phyloP scores from a whole-genome alignment of 2,888 invertebrate species.

The Agrotis segetum region DNA sequence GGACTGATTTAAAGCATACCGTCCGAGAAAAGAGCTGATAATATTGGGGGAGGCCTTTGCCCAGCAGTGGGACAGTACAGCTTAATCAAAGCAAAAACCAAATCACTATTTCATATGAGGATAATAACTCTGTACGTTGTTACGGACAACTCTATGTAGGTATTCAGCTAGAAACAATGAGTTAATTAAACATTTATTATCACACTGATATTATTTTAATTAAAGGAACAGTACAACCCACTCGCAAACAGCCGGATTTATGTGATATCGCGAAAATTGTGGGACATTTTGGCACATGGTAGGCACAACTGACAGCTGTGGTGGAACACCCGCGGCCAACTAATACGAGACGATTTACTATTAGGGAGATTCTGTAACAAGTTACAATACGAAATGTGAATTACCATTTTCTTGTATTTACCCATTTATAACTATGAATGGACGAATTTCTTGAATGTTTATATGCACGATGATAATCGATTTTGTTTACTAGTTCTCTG shows the following conservation, averaged over 20 bases:
- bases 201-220: constrained; percentile 32
- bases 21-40: no score
- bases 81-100: no score
- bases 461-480: no score
- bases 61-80: no score
- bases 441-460: no score
- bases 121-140: not conserved
- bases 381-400: not conserved
- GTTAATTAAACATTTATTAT: constrained; percentile 26
- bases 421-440: no score
- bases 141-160: not conserved
- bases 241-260: constrained; percentile 50
- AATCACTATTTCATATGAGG: not conserved
- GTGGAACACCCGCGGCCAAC: constrained; percentile 22
- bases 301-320: constrained; percentile 32
- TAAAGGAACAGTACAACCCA: constrained; percentile 26
- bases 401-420: not conserved
- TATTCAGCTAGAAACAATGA: constrained; percentile 9
- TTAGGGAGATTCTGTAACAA: constrained; percentile 8
- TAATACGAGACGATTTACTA: constrained; percentile 37
- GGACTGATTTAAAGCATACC: no score
- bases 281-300: constrained; percentile 37
- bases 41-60: no score
- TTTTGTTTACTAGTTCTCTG: no score
- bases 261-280: constrained; percentile 39